Base-by-base conservation (phyloP, 2,113 vertebrate species). In the Mystacornis crossleyi region DNA sequence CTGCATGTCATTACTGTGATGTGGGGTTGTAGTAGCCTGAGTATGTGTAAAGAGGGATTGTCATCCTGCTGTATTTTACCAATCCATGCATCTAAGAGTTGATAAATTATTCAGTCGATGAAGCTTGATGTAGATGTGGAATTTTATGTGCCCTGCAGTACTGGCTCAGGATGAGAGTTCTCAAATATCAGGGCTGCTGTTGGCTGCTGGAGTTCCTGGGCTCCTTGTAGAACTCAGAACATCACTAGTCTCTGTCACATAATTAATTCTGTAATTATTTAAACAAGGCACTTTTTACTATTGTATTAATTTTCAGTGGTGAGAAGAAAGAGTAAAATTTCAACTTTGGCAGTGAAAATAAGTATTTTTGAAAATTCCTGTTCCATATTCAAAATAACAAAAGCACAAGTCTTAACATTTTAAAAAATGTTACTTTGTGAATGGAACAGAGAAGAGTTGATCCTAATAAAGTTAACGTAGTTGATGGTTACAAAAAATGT, bases 1-100 rank as follows among this genome's bases (percentile, higher is more conserved):
- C 85, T 38, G 40, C 2, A 0, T 42, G 75, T 51, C 94, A 7
- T 23, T 11, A 0, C 54, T 5, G 61, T 7, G 73, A 24, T 0
- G 8, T 13, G 78, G 43, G 55, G 36, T 13, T 48, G 54, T 10
- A 24, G 67, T 89, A 82, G 78, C 72, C 71, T 7, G 25, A 47
- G 90, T 54, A 66, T 77, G 84, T 61, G 62, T 71, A 51, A 42
- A 60, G 83, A 69, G 48, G 62, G 31, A 47, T 80, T 10, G 2
- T 40, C 61, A 28, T 26, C 42, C 53, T 18, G 0, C 8, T 24
- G n/a, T 47, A 31, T 64, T 94, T 81, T 55, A 66, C 81, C 90
- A 43, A 36, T 55, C 29, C 0, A 1, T 75, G 74, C 53, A 12
- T 86, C 26, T 18, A 48, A 38, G 74, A 40, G 73, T 19, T 67